These are phyloP conservation scores for Microtus richardsoni DNA, from an alignment of 2,113 vertebrate species.

Conservation along the genomic window DNA sequence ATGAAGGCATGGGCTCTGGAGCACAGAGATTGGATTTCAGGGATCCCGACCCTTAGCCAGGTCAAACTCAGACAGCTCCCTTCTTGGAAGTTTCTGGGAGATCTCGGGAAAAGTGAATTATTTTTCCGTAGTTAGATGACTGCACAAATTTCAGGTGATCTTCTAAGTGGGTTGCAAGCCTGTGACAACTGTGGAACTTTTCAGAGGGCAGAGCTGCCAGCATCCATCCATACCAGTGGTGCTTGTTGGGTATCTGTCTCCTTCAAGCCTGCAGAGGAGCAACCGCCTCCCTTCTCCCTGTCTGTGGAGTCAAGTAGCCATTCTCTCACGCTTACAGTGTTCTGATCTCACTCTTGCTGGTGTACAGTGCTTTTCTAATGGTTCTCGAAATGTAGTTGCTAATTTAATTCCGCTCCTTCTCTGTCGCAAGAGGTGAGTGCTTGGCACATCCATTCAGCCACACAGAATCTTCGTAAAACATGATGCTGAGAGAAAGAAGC, in stretches of 20 bases:
- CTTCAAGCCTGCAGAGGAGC: background rate
- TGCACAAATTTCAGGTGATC: background rate
- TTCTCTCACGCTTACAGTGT: background rate
- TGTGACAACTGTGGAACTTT: background rate
- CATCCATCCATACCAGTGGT: background rate
- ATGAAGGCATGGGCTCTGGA: background rate
- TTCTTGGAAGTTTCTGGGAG: background rate
- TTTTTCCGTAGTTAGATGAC: background rate
- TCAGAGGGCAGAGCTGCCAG: accelerated
- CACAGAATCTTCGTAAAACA: background rate
- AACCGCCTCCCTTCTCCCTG: background rate
- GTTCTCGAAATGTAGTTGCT: background rate
- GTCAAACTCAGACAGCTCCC: background rate
- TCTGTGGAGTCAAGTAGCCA: no score
- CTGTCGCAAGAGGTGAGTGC: no score
- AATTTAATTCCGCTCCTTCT: background rate
- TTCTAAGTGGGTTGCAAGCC: no score
- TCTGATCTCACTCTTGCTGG: background rate
- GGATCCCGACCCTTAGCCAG: no score
- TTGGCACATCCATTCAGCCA: background rate
- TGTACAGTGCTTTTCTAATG: no score
- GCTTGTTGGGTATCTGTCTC: background rate
- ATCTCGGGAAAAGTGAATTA: accelerated
- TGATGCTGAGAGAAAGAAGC: background rate
- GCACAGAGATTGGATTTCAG: background rate